Base-by-base conservation (phyloP, 2,113 vertebrate genomes). In the Nothoprocta perdicaria region DNA sequence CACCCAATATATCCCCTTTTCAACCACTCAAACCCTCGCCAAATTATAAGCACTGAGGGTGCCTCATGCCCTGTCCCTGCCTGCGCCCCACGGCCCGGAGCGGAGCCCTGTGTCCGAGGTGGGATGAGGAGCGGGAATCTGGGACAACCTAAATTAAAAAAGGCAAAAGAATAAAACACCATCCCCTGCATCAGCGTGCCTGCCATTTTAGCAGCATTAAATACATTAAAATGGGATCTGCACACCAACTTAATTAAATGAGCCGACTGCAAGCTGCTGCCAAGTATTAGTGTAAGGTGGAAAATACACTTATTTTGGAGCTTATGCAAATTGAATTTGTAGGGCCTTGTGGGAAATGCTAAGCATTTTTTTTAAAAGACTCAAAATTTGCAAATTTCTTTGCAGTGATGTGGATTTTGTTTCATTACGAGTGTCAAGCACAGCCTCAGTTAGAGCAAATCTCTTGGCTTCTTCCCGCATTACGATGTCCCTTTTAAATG, bases 261-360 rank as follows among this genome's bases (percentile, higher is more conserved):
- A 96, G 78, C 86, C 96, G 89, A 86, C 33, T 90, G 95, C 73
- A 95, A 96, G 92, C 92, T 89, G 78, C 86, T 96, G 92, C 95
- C 57, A 72, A 92, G 95, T 89, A 91, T 91, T 93, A 95, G 84
- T 95, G 95, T 89, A 95, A 97, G 94, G 95, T 95, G 94, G 92
- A 87, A 96, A 96, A 79, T 45, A 75, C 84, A 89, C 92, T 95
- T 94, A 89, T 94, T 94, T 95, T 94, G 88, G 86, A 95, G 90
- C 79, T 94, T 96, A 96, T 93, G 92, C 96, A 96, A 96, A 96
- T 80, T 93, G 86, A 84, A 89, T 92, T 77, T 92, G 88, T 86
- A 83, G 62, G 80, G 94, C 72, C 91, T 95, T 91, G 86, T 93
- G 95, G 95, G 95, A 93, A 95, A 94, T 72, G 75, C 50, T 50